Conservation (phyloP, 2,888 invertebrate species). For the Hirtodrosophila cameraria region DNA sequence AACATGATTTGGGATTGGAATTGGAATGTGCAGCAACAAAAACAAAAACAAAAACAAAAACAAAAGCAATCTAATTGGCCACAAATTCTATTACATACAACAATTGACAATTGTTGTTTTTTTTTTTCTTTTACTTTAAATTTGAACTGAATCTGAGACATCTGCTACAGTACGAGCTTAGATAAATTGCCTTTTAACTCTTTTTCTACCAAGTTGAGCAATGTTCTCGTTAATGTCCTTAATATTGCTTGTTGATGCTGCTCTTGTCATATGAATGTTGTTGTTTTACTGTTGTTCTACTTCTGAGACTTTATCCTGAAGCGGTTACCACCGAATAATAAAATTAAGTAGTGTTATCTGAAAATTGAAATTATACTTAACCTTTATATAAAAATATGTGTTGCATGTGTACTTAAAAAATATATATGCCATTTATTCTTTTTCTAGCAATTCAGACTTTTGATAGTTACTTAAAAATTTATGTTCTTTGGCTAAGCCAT, state of each 20-base stretch:
- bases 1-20: too few species aligned
- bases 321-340: conserved; percentile 70
- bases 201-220: neutral
- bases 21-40: too few species aligned
- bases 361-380: too few species aligned
- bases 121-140: too few species aligned
- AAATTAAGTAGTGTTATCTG: conserved; percentile 57
- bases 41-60: neutral
- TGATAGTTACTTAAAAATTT: conserved; percentile 28
- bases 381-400: too few species aligned
- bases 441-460: neutral
- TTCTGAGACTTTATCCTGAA: conserved; percentile 55
- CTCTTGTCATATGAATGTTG: conserved; percentile 25
- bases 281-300: conserved; percentile 43
- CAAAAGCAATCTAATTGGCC: neutral
- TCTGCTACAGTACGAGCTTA: neutral
- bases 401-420: too few species aligned
- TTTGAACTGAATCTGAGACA: too few species aligned
- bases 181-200: neutral
- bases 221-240: conserved; percentile 1
- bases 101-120: conserved; percentile 25
- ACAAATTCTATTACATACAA: conserved; percentile 4
- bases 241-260: conserved; percentile 3
- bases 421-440: neutral
- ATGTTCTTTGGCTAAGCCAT: neutral